Evolutionary conservation across 2,888 invertebrate genomes (phyloP), one percentile per base, ranked within the genome.

Genomic region (Therioaphis trifolii): DNA sequence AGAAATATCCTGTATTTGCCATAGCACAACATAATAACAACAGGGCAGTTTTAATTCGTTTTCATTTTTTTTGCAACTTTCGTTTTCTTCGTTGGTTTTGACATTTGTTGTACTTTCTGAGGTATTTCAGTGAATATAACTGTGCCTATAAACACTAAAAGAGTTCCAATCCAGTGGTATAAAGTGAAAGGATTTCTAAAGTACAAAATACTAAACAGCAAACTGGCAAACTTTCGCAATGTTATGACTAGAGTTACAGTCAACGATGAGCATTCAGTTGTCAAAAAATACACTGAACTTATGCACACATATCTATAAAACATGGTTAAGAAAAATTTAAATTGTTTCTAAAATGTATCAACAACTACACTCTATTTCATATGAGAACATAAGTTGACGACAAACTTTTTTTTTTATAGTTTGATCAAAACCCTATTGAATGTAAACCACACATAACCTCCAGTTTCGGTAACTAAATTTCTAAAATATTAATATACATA

Each of bases 161-260:
- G 87, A 0, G 98, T 96, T 7, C 98, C 98, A 58, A 95, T 87
- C 96, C 98, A 97, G 88, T 99, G 99, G 69, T 92, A 92, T 0
- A 92, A 12, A 0, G 98, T 98, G 88, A 99, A 99, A 0, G 96
- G 94, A 90, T 99, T 99, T 87, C 93, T 91, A 88, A 99, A 99
- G 89, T 98, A 97, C 74, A 96, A 87, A 86, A 99, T 97, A 0
- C 98, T 99, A 88, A 99, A 94, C n/a, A 99, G 89, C 55, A 99
- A 90, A 0, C 98, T 98, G 49, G 96, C 91, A 88, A 99, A 99
- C 89, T 99, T 99, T 75, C 99, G 91, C 80, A 99, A 89, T 0
- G 99, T 99, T 46, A 99, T 94, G 0, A 99, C 96, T 86, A 99
- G 90, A 0, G 98, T 99, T 1, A 99, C 98, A 0, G 97, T 96